Percentiles rank a stretch among this genome's conserved stretches.
phyloP scores from a whole-genome alignment of 1,140 invertebrate genomes.

The Palaemon carinicauda region DNA sequence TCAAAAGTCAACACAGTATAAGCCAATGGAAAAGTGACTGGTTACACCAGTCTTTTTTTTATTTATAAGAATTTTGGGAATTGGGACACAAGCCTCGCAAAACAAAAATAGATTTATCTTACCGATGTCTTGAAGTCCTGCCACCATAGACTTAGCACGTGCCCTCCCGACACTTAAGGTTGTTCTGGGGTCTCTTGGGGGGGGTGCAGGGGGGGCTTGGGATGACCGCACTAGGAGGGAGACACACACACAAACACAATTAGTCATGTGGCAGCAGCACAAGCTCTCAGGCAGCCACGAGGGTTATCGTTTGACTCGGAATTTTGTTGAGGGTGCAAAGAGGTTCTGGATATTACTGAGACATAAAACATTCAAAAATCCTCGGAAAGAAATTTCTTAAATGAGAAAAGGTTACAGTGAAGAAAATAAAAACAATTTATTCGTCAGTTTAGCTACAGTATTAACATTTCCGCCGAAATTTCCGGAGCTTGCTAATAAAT shows the following conservation, averaged over 20 bases:
- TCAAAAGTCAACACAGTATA: too few species aligned
- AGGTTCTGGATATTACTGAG: too few species aligned
- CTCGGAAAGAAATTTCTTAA: too few species aligned
- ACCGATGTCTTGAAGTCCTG: slow-evolving; percentile 70
- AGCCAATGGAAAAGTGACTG: too few species aligned
- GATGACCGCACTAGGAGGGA: slow-evolving; percentile 41
- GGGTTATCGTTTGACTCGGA: slow-evolving; percentile 5
- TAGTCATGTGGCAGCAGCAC: slow-evolving; percentile 28
- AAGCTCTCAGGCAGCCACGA: slow-evolving; percentile 24
- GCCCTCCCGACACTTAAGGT: slow-evolving; percentile 91
- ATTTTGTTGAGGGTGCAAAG: slow-evolving; percentile 23
- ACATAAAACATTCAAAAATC: neutral
- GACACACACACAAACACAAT: slow-evolving; percentile 22
- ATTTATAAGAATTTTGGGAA: neutral
- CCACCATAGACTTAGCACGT: slow-evolving; percentile 88
- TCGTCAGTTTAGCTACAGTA: too few species aligned
- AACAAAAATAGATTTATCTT: slow-evolving; percentile 13
- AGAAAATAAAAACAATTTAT: too few species aligned
- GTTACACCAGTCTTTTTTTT: too few species aligned
- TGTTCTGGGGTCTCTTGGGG: slow-evolving; percentile 91
- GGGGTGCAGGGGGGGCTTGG: slow-evolving; percentile 78
- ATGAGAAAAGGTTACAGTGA: too few species aligned
- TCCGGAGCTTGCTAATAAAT: too few species aligned
- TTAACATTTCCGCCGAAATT: neutral
- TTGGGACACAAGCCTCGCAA: slow-evolving; percentile 2